Conservation (phyloP, 2,113 vertebrate species). For the Ptychochromis oligacanthus region DNA sequence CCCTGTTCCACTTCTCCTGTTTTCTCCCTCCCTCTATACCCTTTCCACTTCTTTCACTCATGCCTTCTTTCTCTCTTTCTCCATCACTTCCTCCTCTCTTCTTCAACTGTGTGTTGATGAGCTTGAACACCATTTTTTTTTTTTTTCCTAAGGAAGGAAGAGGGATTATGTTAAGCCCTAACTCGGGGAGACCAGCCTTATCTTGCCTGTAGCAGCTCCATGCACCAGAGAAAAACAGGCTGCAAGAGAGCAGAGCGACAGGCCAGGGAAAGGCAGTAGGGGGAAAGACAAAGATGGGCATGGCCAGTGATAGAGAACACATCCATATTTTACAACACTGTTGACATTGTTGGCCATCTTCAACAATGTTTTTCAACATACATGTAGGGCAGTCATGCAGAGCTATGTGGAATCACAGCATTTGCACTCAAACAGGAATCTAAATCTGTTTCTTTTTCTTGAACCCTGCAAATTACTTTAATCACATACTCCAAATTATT, state of each 20-base stretch:
- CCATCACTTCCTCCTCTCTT: slow-evolving; percentile 70
- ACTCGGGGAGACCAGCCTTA: slow-evolving; percentile 81
- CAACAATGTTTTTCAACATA: slow-evolving; percentile 6
- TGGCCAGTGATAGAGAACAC: slow-evolving; percentile 59
- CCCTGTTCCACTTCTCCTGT: slow-evolving; percentile 28
- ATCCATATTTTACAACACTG: slow-evolving; percentile 45
- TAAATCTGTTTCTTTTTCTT: neutral
- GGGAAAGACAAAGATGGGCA: slow-evolving; percentile 58
- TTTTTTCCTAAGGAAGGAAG: slow-evolving; percentile 72
- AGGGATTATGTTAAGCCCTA: slow-evolving; percentile 83
- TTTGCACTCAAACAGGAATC: slow-evolving; percentile 26
- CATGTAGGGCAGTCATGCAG: neutral
- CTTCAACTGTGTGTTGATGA: slow-evolving; percentile 77
- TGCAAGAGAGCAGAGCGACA: slow-evolving; percentile 71
- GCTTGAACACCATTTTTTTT: slow-evolving; percentile 73
- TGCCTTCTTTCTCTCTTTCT: slow-evolving; percentile 51
- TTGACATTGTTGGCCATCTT: slow-evolving; percentile 32
- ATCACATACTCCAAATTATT: slow-evolving; percentile 43
- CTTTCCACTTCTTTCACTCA: slow-evolving; percentile 26
- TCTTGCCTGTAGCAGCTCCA: slow-evolving; percentile 82
- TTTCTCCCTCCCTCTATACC: slow-evolving; percentile 31
- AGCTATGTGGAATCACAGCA: neutral
- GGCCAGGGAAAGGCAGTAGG: slow-evolving; percentile 47
- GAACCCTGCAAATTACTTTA: slow-evolving; percentile 16
- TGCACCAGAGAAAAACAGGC: slow-evolving; percentile 80